Evolutionary conservation across 2,888 invertebrate species (phyloP).

Genomic region (Phrixothrix hirtus): DNA sequence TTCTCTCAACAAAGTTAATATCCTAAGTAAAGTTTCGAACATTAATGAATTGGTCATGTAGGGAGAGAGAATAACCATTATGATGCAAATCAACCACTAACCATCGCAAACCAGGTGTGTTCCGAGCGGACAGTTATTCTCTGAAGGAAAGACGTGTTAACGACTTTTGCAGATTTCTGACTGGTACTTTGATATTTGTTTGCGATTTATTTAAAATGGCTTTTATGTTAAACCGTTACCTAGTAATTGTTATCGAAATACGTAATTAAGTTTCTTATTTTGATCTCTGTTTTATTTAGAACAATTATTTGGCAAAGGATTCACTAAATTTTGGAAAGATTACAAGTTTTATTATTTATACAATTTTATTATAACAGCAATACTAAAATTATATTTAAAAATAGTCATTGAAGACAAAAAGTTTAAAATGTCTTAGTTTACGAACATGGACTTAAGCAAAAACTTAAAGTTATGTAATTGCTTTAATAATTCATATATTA

Average conservation of each 20-base stretch:
- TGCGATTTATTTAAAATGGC: background rate
- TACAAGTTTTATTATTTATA: constrained; percentile 9
- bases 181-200: constrained; percentile 26
- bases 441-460: constrained; percentile 1
- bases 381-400: constrained; percentile 4
- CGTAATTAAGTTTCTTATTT: constrained; percentile 1
- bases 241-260: background rate
- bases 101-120: constrained; percentile 53
- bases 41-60: constrained; percentile 22
- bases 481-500: constrained; percentile 14
- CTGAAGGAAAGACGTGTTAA: constrained; percentile 52
- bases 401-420: constrained; percentile 1
- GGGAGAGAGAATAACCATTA: constrained; percentile 43
- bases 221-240: background rate
- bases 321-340: constrained; percentile 7
- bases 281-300: constrained; percentile 7
- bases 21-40: constrained; percentile 10
- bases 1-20: constrained; percentile 31
- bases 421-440: background rate
- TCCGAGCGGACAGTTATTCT: constrained; percentile 51
- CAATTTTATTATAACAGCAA: background rate
- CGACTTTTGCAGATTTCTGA: constrained; percentile 51
- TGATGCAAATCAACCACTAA: constrained; percentile 52
- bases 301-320: constrained; percentile 7
- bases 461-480: constrained; percentile 6